phyloP scores from a whole-genome alignment of 2,888 invertebrate genomes.

The Hermaeophaga mercurialis region DNA sequence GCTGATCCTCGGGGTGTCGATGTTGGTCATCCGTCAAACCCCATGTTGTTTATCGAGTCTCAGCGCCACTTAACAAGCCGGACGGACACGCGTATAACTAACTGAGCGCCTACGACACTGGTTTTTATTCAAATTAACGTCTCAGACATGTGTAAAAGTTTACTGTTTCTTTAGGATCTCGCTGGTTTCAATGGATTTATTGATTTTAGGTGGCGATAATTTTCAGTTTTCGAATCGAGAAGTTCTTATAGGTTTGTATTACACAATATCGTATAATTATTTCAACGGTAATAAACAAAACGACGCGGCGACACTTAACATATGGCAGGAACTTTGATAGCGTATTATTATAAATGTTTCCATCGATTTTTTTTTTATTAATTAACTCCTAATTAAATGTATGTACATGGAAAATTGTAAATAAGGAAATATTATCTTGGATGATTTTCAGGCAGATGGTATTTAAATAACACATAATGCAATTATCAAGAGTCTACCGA shows the following conservation, averaged over 20 bases:
- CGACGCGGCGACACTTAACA: no score
- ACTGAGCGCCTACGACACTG: conserved; percentile 52
- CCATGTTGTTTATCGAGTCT: conserved; percentile 51
- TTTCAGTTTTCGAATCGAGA: conserved; percentile 4
- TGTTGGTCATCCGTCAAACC: conserved; percentile 49
- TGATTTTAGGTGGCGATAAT: conserved; percentile 4
- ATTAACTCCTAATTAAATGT: no score
- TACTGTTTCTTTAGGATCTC: conserved; percentile 36
- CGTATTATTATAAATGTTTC: no score
- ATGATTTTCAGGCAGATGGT: no score
- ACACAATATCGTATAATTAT: conserved; percentile 5
- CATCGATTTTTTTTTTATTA: no score
- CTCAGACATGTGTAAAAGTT: conserved; percentile 49
- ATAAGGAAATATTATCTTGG: no score
- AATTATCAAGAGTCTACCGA: no score
- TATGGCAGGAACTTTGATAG: no score
- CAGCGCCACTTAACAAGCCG: conserved; percentile 51
- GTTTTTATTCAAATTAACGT: conserved; percentile 53
- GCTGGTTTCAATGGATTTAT: conserved; percentile 15
- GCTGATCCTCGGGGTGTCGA: conserved; percentile 32
- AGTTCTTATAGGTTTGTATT: background rate
- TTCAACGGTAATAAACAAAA: background rate
- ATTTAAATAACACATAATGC: no score
- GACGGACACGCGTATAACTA: conserved; percentile 51
- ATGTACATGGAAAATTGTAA: no score